A percentile compares a stretch with the other conserved stretches of the same genome.
phyloP scores from a whole-genome alignment of 2,888 invertebrate species.

The Podabrus alpinus region DNA sequence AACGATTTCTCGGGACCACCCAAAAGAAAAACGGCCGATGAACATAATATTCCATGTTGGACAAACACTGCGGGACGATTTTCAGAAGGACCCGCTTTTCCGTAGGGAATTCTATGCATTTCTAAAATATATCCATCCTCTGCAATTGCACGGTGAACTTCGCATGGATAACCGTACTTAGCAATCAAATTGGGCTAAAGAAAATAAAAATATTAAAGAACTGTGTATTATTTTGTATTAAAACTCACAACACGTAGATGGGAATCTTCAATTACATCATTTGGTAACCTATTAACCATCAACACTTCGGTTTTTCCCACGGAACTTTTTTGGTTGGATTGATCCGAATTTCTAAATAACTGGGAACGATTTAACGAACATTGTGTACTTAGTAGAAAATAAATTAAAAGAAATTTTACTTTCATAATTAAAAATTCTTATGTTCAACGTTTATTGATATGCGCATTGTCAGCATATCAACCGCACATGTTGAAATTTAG shows the following conservation, averaged over 20 bases:
- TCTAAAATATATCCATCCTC: slow-evolving; percentile 63
- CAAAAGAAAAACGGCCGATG: slow-evolving; percentile 61
- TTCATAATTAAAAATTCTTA: not conserved
- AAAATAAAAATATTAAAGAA: not conserved
- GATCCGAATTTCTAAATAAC: not conserved
- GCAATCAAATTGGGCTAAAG: slow-evolving; percentile 53
- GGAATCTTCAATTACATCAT: not conserved
- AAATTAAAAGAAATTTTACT: not conserved
- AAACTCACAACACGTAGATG: not conserved
- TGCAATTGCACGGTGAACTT: slow-evolving; percentile 55
- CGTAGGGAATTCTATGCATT: slow-evolving; percentile 61
- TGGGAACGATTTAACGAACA: not conserved
- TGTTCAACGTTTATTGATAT: not conserved
- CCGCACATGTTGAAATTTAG: not conserved
- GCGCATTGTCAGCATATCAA: not conserved
- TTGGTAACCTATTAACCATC: not conserved
- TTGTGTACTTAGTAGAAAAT: not conserved
- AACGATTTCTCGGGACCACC: slow-evolving; percentile 57
- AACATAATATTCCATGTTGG: slow-evolving; percentile 61
- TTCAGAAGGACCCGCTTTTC: slow-evolving; percentile 37
- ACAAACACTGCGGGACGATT: slow-evolving; percentile 53
- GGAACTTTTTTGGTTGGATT: not conserved
- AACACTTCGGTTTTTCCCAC: not conserved
- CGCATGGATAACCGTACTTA: slow-evolving; percentile 54
- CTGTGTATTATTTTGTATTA: not conserved